phyloP scores from a whole-genome alignment of 2,797 vertebrate genomes.

The Neostethus bicornis region DNA sequence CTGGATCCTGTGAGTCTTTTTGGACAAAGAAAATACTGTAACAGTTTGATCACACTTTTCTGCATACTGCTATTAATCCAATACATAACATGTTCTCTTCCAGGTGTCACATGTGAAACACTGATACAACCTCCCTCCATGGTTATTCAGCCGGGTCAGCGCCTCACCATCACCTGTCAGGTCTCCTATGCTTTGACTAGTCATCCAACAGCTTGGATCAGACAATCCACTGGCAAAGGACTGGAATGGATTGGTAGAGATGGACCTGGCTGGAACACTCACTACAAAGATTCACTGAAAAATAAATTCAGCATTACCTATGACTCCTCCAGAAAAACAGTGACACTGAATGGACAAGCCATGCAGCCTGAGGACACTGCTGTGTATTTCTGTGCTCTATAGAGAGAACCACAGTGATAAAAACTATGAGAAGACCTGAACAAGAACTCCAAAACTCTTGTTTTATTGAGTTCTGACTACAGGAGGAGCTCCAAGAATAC shows the following conservation, averaged over 20 bases:
- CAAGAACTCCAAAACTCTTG: constrained; percentile 8
- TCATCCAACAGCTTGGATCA: too few relatives aligned
- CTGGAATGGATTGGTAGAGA: constrained; percentile 25
- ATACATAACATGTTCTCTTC: not conserved
- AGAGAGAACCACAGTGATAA: not conserved
- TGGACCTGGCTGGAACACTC: not conserved
- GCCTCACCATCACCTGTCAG: too few relatives aligned
- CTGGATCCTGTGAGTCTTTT: constrained; percentile 37
- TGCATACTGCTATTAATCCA: constrained; percentile 22
- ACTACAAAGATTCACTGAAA: constrained; percentile 2
- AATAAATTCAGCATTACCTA: not conserved
- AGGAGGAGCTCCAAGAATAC: too few relatives aligned
- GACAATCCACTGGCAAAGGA: too few relatives aligned
- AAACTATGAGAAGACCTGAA: constrained; percentile 4
- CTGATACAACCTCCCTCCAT: too few relatives aligned
- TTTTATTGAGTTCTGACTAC: not conserved
- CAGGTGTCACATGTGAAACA: too few relatives aligned
- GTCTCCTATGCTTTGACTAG: too few relatives aligned
- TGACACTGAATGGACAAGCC: constrained; percentile 36
- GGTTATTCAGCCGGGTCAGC: too few relatives aligned
- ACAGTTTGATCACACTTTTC: constrained; percentile 9
- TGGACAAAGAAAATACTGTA: constrained; percentile 7
- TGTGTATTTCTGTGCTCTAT: constrained; percentile 33
- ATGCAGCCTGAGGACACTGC: constrained; percentile 28
- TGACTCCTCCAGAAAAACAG: constrained; percentile 9